phyloP scores from a whole-genome alignment of 2,888 invertebrate genomes.

The Chironomus riparius region DNA sequence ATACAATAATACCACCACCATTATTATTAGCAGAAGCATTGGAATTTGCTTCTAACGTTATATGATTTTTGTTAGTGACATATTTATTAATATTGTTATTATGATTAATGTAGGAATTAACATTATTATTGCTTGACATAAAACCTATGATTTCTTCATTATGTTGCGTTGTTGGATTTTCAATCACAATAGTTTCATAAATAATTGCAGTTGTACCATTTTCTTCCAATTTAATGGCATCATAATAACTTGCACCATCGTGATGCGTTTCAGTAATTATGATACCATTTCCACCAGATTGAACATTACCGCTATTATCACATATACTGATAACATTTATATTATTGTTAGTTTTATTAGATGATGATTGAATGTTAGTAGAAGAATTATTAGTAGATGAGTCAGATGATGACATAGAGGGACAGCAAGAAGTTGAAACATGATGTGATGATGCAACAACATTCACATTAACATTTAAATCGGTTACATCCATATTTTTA shows the following conservation, averaged over 20 bases:
- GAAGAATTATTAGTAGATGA: conserved; percentile 9
- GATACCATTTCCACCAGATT: background rate
- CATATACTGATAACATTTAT: conserved; percentile 23
- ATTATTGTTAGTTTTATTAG: background rate
- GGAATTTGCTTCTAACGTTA: background rate
- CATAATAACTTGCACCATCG: conserved; percentile 10
- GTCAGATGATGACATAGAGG: conserved; percentile 19
- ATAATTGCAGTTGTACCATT: conserved; percentile 9
- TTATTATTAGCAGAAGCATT: background rate
- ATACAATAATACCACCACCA: conserved; percentile 29
- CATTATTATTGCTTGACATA: background rate
- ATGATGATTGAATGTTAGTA: conserved; percentile 13
- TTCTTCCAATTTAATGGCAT: conserved; percentile 10
- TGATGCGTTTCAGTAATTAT: conserved; percentile 2
- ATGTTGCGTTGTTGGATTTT: background rate
- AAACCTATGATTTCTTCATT: background rate
- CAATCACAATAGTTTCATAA: conserved; percentile 21
- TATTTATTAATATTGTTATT: background rate
- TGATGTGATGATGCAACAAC: conserved; percentile 20
- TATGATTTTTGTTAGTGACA: conserved; percentile 14
- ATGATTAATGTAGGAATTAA: background rate
- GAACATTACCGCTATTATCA: background rate
- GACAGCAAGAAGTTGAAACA: conserved; percentile 13
- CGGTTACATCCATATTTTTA: conserved; percentile 22
- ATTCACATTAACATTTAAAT: background rate